phyloP scores from a whole-genome alignment of 1,140 invertebrate genomes.

The Drosophila biarmipes region DNA sequence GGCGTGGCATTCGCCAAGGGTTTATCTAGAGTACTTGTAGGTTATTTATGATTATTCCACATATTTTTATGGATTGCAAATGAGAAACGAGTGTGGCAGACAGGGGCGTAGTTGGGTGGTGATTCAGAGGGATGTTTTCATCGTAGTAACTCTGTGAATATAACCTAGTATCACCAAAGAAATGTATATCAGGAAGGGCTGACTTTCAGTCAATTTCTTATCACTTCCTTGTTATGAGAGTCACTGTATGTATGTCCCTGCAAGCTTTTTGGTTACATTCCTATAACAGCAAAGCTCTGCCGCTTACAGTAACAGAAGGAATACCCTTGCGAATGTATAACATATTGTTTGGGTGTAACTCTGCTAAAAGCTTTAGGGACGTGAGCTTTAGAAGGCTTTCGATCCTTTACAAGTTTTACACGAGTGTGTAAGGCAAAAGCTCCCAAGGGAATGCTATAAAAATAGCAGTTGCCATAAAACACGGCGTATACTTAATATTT shows the following conservation, averaged over 20 bases:
- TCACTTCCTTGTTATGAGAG: conserved; percentile 16
- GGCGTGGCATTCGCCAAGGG: conserved; percentile 55
- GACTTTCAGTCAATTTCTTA: conserved; percentile 8
- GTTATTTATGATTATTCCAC: conserved; percentile 68
- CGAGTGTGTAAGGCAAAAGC: conserved; percentile 9
- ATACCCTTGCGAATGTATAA: conserved; percentile 8
- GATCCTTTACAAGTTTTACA: conserved; percentile 7
- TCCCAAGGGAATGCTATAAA: conserved; percentile 13
- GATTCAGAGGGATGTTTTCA: background rate
- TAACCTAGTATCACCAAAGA: background rate
- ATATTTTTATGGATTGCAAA: conserved; percentile 49
- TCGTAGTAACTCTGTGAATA: background rate
- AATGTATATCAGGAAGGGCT: conserved; percentile 5
- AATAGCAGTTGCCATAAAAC: background rate
- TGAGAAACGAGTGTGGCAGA: conserved; percentile 33
- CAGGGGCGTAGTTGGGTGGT: conserved; percentile 5
- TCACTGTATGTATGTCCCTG: background rate
- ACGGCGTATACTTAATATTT: conserved; percentile 12
- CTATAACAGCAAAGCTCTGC: conserved; percentile 17
- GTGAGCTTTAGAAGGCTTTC: background rate
- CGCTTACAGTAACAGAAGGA: background rate
- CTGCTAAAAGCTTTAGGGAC: conserved; percentile 10
- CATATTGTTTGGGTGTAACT: conserved; percentile 1
- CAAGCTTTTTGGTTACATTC: conserved; percentile 18
- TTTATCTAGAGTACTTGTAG: conserved; percentile 62